These are phyloP conservation scores for Acleris laterana DNA, from an alignment of 2,888 invertebrate genomes.

Conservation along the genomic window DNA sequence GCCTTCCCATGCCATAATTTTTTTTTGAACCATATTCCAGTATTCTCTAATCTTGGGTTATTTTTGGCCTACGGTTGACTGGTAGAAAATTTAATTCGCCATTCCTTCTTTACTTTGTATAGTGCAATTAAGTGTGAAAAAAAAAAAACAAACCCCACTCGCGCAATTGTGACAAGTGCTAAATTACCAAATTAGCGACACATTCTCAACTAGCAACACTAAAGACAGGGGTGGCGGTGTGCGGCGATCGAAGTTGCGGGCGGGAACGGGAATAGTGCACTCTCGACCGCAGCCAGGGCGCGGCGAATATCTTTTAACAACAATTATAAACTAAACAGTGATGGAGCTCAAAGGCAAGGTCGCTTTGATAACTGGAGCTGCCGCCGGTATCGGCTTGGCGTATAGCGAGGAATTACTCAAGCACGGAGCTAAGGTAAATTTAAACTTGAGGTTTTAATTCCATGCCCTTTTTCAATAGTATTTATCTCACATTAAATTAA, in stretches of 20 bases:
- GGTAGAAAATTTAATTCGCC: no score
- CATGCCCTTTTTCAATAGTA: background rate
- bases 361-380: conserved; percentile 89
- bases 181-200: background rate
- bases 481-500: background rate
- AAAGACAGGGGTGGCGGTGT: conserved; percentile 37
- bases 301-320: conserved; percentile 53
- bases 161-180: no score
- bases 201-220: conserved; percentile 23
- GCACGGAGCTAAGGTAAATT: conserved; percentile 88
- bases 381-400: conserved; percentile 89
- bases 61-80: no score
- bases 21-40: no score
- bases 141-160: no score
- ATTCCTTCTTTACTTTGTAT: no score
- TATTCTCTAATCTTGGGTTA: no score
- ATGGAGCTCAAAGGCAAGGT: conserved; percentile 91
- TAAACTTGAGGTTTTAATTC: background rate
- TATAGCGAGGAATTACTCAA: conserved; percentile 89
- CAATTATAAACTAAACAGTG: conserved; percentile 45
- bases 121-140: no score
- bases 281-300: conserved; percentile 61
- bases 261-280: conserved; percentile 57
- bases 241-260: conserved; percentile 73
- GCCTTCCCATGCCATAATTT: no score